Conservation (phyloP, 2,797 vertebrate genomes). For the Scyliorhinus canicula region DNA sequence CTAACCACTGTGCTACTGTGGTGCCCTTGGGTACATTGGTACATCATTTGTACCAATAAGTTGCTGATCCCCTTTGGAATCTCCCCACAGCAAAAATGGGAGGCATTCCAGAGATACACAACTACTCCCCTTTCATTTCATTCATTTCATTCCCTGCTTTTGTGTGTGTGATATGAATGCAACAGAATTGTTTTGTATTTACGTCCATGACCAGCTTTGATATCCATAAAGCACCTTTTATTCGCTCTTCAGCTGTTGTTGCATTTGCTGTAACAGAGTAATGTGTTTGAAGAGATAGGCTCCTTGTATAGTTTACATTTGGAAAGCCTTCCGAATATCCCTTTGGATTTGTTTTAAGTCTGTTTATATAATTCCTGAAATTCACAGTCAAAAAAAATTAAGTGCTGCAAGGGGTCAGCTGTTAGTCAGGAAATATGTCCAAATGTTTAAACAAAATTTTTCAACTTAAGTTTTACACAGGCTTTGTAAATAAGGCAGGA, state of each 20-base stretch:
- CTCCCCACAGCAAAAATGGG: neutral
- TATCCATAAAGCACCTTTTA: neutral
- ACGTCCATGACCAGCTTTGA: neutral
- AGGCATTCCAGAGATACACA: neutral
- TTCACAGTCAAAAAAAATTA: neutral
- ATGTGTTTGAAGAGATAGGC: neutral
- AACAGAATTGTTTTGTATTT: neutral
- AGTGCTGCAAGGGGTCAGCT: neutral
- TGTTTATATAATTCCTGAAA: constrained; percentile 10
- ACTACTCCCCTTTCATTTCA: neutral
- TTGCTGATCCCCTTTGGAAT: neutral
- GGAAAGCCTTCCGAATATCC: neutral
- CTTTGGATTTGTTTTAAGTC: neutral
- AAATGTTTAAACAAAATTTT: neutral
- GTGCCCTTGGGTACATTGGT: too few relatives aligned
- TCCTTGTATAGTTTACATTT: neutral
- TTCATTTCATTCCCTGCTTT: too few relatives aligned
- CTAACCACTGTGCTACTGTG: too few relatives aligned
- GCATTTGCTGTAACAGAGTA: neutral
- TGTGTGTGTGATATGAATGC: neutral
- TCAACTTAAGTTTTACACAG: neutral
- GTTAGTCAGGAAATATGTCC: neutral
- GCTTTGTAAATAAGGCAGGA: neutral
- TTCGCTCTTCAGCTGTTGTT: neutral
- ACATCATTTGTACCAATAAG: neutral